Base-by-base conservation (phyloP, 2,797 vertebrate species). In the Pipistrellus nathusii region DNA sequence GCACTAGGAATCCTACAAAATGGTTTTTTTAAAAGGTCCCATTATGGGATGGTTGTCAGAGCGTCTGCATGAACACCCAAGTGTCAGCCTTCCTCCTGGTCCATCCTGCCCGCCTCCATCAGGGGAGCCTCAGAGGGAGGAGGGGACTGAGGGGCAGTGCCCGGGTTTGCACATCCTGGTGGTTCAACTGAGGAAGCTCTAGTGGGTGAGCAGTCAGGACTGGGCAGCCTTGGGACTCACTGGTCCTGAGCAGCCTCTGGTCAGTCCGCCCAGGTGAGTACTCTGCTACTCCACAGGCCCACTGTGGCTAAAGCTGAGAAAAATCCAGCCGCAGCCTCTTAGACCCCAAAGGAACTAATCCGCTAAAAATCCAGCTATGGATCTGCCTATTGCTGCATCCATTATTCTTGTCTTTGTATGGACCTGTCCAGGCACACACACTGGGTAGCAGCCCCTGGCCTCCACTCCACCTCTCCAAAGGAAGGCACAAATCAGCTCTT, bases 51-150 rank as follows among this genome's bases (percentile, higher is more conserved):
- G 32, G 20, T 46, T 66, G 32, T n/a, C 14, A 27, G 53, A 8
- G 30, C 6, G 5, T 7, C 14, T 2, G 46, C 48, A 2, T 0
- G 1, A 2, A 23, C 12, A 14, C 32, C 72, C 35, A 44, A 2
- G 32, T 0, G 7, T 23, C 25, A 3, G 23, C 41, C 23, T 27
- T 35, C 32, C 51, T 23, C 41, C 13, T 1, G 18, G 32, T 27
- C 23, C 2, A 0, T 20, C 23, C 53, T 38, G 23, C 27, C 11
- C 4, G 0, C 78, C 38, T 30, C n/a, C 32, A 4, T 12, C 5
- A 10, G 23, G 25, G 12, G 7, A 2, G 23, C 3, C 9, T 11
- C 12, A 6, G 41, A 30, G 53, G 11, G 7, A 27, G 35, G n/a
- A 13, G 3, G 18, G 66, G 66, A 21, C 66, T 6, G 23, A 14